Percentiles rank a stretch among this genome's conserved stretches.
Evolutionary conservation across 2,888 invertebrate species (phyloP).

Genomic region (Stegana nigrithorax): DNA sequence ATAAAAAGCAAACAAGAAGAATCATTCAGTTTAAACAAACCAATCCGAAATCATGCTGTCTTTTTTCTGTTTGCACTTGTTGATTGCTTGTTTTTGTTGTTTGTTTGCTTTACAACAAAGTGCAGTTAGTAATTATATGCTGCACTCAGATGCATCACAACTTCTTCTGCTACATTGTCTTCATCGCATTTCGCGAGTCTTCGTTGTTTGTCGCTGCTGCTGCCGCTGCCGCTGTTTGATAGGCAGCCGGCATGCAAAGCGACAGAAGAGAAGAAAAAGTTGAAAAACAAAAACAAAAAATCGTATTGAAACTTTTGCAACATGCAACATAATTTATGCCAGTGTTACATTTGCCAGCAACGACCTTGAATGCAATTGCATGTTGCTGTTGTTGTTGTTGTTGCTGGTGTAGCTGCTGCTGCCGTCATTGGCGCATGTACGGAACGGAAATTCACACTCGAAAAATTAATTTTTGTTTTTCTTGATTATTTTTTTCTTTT

Average conservation of each 20-base stretch:
- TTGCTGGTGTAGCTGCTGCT: constrained; percentile 13
- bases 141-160: constrained; percentile 15
- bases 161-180: constrained; percentile 7
- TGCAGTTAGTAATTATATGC: constrained; percentile 39
- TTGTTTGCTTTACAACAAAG: constrained; percentile 30
- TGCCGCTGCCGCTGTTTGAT: too few relatives aligned
- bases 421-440: constrained; percentile 9
- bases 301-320: constrained; percentile 19
- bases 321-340: constrained; percentile 53
- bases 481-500: constrained; percentile 2
- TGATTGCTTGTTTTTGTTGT: constrained; percentile 16
- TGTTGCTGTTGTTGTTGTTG: neutral
- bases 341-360: constrained; percentile 53
- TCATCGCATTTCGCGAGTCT: neutral
- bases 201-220: neutral
- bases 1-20: neutral
- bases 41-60: neutral
- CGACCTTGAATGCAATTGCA: constrained; percentile 48
- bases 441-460: constrained; percentile 57
- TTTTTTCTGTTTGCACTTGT: constrained; percentile 28
- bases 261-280: constrained; percentile 4
- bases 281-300: neutral
- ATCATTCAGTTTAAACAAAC: constrained; percentile 1
- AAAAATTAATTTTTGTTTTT: constrained; percentile 44
- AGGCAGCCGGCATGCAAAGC: too few relatives aligned